phyloP scores from a whole-genome alignment of 2,113 vertebrate genomes.

The Nanger granti region DNA sequence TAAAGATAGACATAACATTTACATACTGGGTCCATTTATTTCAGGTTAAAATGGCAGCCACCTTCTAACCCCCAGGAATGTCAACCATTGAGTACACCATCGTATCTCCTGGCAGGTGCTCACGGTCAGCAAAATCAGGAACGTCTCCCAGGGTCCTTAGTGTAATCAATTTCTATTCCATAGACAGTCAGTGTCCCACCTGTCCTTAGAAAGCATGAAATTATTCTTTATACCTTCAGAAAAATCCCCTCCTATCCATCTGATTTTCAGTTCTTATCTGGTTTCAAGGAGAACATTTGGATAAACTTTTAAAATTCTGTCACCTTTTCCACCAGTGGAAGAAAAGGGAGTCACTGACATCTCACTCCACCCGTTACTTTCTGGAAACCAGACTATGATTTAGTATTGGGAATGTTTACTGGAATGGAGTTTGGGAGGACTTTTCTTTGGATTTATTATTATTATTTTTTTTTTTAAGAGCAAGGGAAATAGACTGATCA shows the following conservation, averaged over 20 bases:
- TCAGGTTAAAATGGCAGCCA: not conserved
- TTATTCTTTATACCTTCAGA: not conserved
- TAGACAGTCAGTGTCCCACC: not conserved
- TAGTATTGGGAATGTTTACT: not conserved
- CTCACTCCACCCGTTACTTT: not conserved
- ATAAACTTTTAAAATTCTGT: not conserved
- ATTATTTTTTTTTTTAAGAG: not conserved
- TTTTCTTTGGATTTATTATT: not conserved
- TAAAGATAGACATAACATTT: not conserved
- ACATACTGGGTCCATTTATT: not conserved
- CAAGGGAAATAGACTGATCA: not conserved
- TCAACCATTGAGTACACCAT: accelerated
- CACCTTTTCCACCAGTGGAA: not conserved
- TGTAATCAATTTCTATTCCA: not conserved
- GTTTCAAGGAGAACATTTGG: not conserved
- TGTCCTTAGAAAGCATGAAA: not conserved
- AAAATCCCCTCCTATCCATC: not conserved
- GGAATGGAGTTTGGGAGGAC: too few species aligned
- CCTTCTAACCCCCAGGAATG: not conserved
- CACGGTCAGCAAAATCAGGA: not conserved
- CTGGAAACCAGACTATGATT: not conserved
- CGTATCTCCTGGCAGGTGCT: not conserved
- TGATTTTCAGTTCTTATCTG: not conserved
- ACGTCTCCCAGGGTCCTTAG: not conserved
- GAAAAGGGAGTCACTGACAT: not conserved